Conservation (phyloP, 2,888 invertebrate species). For the Monoplex corrugatus region DNA sequence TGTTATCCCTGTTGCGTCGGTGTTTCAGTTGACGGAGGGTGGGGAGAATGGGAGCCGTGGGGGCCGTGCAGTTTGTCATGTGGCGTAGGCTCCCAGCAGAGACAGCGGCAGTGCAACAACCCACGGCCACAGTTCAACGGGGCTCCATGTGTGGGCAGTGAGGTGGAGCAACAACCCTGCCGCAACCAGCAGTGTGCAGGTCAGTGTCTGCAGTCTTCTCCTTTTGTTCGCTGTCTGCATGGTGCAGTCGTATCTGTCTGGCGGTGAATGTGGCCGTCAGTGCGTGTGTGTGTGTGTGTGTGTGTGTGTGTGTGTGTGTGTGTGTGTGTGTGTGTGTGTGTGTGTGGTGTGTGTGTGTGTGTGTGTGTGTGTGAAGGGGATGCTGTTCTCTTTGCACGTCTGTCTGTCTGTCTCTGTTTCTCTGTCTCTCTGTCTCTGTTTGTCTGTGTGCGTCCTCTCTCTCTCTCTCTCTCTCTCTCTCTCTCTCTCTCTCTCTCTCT, state of each 20-base stretch:
- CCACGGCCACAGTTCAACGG: slow-evolving; percentile 82
- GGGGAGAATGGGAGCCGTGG: slow-evolving; percentile 83
- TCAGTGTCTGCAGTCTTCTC: slow-evolving; percentile 44
- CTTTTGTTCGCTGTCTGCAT: too few relatives aligned
- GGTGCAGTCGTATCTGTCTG: too few relatives aligned
- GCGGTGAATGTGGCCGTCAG: too few relatives aligned
- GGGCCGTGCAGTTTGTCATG: slow-evolving; percentile 82
- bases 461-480: neutral
- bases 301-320: neutral
- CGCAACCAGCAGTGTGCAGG: slow-evolving; percentile 81
- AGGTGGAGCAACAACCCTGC: slow-evolving; percentile 81
- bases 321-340: too few relatives aligned
- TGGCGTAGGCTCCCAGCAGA: slow-evolving; percentile 80
- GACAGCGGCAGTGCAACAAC: slow-evolving; percentile 81
- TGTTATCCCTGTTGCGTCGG: too few relatives aligned
- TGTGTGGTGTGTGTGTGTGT: too few relatives aligned
- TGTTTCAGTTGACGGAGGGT: slow-evolving; percentile 64
- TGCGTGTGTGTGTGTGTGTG: neutral
- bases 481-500: neutral
- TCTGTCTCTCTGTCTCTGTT: too few relatives aligned
- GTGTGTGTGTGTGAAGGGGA: too few relatives aligned
- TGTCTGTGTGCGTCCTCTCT: slow-evolving; percentile 68
- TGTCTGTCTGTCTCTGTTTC: too few relatives aligned
- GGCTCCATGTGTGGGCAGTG: slow-evolving; percentile 79
- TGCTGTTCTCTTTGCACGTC: too few relatives aligned